Evolutionary conservation across 2,888 invertebrate species (phyloP).

Genomic region (Meiosimyza platycephala): DNA sequence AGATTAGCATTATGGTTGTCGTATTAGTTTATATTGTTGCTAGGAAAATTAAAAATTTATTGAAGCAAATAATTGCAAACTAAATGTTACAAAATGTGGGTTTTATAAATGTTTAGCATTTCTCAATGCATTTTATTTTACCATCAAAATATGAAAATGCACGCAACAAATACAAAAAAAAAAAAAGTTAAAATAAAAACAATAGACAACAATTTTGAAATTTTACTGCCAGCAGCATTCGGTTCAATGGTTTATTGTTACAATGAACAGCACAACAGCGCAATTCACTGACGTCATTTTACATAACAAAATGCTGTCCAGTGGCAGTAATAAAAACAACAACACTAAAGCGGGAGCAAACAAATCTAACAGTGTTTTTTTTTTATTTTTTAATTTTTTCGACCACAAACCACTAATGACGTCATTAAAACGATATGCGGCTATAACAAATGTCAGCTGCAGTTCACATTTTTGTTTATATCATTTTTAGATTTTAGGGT

Average conservation of each 20-base stretch:
- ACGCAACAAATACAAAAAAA: slow-evolving; percentile 16
- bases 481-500: background rate
- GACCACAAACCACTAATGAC: slow-evolving; percentile 40
- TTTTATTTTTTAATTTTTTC: background rate
- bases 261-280: background rate
- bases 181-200: background rate
- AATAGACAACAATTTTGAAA: no score
- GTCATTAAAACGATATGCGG: slow-evolving; percentile 29
- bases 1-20: background rate
- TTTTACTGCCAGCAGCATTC: background rate
- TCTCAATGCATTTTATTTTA: background rate
- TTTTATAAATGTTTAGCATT: background rate
- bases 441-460: slow-evolving; percentile 27
- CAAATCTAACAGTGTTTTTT: no score
- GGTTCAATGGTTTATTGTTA: background rate
- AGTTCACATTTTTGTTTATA: slow-evolving; percentile 2
- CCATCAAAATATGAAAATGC: background rate
- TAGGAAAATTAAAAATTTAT: slow-evolving; percentile 17
- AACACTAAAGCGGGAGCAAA: no score
- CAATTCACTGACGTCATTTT: background rate
- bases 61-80: slow-evolving; percentile 16
- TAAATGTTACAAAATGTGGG: slow-evolving; percentile 10
- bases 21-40: background rate
- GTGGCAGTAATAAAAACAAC: no score
- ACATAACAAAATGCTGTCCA: no score